Conservation (phyloP, 2,888 invertebrate species). For the Cotesia congregata region DNA sequence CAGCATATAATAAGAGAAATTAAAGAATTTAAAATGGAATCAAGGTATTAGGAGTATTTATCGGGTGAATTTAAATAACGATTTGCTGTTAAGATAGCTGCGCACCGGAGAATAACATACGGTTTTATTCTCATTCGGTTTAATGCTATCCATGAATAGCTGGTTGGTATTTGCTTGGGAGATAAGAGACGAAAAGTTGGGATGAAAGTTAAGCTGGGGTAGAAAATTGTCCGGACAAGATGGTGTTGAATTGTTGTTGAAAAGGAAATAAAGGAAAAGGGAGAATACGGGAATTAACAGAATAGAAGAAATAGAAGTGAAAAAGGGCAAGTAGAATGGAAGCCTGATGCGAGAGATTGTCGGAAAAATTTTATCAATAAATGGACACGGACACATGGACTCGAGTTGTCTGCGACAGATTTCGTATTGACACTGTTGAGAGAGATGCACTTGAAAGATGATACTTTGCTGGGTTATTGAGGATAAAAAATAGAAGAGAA, state of each 20-base stretch:
- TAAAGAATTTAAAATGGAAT: constrained; percentile 1
- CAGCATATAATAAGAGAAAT: not conserved
- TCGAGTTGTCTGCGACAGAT: not conserved
- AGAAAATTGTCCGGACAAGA: constrained; percentile 13
- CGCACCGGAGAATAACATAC: constrained; percentile 18
- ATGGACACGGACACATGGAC: not conserved
- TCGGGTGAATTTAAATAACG: not conserved
- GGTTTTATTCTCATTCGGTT: constrained; percentile 25
- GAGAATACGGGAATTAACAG: constrained; percentile 24
- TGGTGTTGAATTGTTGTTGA: constrained; percentile 16
- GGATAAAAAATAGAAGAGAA: not conserved
- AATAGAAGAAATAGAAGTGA: constrained; percentile 14
- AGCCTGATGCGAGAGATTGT: not conserved
- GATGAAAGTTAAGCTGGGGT: constrained; percentile 25
- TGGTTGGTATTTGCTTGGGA: constrained; percentile 22
- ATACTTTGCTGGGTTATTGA: not conserved
- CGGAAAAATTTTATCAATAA: not conserved
- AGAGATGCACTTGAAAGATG: not conserved
- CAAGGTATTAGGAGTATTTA: not conserved
- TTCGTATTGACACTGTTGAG: not conserved
- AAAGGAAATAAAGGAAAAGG: not conserved
- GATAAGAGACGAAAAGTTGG: constrained; percentile 21
- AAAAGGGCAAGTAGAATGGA: not conserved
- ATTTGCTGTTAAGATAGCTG: not conserved
- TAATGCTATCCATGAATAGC: constrained; percentile 15